A percentile compares a stretch with the other conserved stretches of the same genome.
Conservation (phyloP, 2,113 vertebrate genomes). For the Galeopterus variegatus region DNA sequence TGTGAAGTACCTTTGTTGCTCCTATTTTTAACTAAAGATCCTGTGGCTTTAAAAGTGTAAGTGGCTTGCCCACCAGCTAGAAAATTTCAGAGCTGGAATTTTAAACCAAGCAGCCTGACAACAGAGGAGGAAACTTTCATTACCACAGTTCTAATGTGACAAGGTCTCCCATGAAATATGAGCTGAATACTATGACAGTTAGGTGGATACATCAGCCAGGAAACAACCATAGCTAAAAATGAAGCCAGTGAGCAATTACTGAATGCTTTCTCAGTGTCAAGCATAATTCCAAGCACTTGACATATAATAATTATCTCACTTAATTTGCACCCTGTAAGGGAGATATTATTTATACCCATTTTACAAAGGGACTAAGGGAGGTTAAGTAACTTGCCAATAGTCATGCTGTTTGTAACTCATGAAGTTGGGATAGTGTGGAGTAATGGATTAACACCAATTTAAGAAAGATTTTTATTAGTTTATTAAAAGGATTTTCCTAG, state of each 20-base stretch:
- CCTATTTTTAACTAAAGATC: neutral
- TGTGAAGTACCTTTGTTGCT: neutral
- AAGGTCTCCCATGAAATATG: neutral
- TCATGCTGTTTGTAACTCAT: neutral
- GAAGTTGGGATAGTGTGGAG: neutral
- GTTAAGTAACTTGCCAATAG: neutral
- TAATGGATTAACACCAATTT: constrained; percentile 21
- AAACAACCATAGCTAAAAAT: neutral
- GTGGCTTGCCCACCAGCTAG: constrained; percentile 11
- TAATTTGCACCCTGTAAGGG: neutral
- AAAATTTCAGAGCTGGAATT: constrained; percentile 2
- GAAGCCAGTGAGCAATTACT: neutral
- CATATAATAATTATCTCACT: neutral
- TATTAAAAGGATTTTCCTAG: constrained; percentile 27
- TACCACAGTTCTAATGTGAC: neutral
- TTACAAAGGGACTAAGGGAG: neutral
- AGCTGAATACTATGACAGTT: neutral
- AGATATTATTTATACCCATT: neutral
- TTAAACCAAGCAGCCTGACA: neutral
- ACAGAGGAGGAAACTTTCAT: neutral
- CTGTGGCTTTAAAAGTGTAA: constrained; percentile 5
- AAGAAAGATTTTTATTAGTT: constrained; percentile 45
- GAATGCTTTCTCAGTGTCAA: neutral
- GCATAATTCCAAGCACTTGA: neutral
- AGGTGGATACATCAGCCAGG: neutral